Percentiles rank a stretch among this genome's conserved stretches.
These are phyloP conservation scores for Thomomys bottae DNA, from an alignment of 2,113 vertebrate genomes.

Conservation along the genomic window DNA sequence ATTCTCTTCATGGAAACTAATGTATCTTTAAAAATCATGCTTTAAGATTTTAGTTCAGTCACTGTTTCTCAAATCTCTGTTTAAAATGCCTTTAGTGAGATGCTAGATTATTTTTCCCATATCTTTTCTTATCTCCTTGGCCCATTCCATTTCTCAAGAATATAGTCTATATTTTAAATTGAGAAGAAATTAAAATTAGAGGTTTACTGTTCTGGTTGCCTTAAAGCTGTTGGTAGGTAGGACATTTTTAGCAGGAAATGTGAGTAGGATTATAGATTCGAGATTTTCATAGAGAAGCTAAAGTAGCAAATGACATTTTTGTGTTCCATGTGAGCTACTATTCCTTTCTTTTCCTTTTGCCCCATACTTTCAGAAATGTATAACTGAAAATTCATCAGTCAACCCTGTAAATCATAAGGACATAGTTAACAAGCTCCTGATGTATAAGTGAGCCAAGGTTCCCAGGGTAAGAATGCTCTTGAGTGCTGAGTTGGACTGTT, in stretches of 20 bases:
- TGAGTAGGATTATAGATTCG: not conserved
- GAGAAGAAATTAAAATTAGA: constrained; percentile 13
- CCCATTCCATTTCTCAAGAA: not conserved
- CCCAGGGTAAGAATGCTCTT: not conserved
- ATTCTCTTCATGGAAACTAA: constrained; percentile 40
- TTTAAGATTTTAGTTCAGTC: constrained; percentile 36
- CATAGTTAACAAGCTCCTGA: not conserved
- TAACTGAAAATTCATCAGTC: not conserved
- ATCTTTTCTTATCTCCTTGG: constrained; percentile 16
- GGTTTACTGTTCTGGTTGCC: not conserved
- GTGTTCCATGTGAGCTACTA: not conserved
- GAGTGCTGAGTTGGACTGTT: not conserved
- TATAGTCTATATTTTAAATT: not conserved
- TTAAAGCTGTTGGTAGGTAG: not conserved
- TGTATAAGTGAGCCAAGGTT: not conserved
- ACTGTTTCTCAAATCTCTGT: constrained; percentile 12
- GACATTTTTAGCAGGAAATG: not conserved
- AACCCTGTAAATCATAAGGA: not conserved
- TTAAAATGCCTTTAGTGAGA: constrained; percentile 35
- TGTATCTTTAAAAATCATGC: not conserved
- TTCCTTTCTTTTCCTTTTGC: not conserved
- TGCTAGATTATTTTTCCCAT: not conserved
- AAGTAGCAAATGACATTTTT: constrained; percentile 43
- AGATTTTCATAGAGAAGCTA: constrained; percentile 3
- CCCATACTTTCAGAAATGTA: not conserved